Conservation (phyloP, 2,797 vertebrate species). For the Oreonectes daqikongensis region DNA sequence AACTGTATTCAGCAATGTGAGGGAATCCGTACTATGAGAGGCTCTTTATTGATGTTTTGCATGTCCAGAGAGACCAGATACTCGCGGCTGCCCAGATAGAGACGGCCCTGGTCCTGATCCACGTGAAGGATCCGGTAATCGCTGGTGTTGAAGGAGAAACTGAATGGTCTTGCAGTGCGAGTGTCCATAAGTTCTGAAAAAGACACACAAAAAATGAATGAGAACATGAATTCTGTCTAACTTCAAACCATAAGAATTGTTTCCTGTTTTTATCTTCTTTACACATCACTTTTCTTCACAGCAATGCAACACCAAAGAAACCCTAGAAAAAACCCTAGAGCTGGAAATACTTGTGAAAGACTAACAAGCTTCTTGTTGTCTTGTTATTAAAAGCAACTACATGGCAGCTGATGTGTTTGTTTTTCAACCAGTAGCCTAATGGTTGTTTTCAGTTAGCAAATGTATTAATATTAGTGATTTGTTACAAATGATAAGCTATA, state of each 20-base stretch:
- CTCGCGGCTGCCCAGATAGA: slow-evolving; percentile 85
- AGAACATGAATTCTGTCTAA: not conserved
- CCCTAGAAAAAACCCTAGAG: not conserved
- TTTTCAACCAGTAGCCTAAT: not conserved
- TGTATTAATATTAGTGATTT: too few relatives aligned
- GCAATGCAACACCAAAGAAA: not conserved
- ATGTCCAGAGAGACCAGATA: slow-evolving; percentile 86
- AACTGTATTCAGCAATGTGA: not conserved
- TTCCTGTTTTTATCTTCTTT: not conserved
- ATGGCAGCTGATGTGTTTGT: not conserved
- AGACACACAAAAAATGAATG: slow-evolving; percentile 9
- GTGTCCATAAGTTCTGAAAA: slow-evolving; percentile 83
- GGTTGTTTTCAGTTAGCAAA: too few relatives aligned
- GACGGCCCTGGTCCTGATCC: slow-evolving; percentile 87
- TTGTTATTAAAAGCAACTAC: not conserved
- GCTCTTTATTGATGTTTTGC: slow-evolving; percentile 88
- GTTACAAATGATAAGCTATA: too few relatives aligned
- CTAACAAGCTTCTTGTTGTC: not conserved
- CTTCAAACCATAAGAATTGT: not conserved
- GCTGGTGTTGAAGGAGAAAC: slow-evolving; percentile 86
- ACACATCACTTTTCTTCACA: not conserved
- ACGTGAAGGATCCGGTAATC: slow-evolving; percentile 85
- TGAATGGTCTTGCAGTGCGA: slow-evolving; percentile 80
- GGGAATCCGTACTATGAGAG: slow-evolving; percentile 79
- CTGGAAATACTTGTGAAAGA: not conserved